A percentile compares a stretch with the other conserved stretches of the same genome.
Conservation (phyloP, 2,797 vertebrate species). For the Hyperoplus immaculatus region DNA sequence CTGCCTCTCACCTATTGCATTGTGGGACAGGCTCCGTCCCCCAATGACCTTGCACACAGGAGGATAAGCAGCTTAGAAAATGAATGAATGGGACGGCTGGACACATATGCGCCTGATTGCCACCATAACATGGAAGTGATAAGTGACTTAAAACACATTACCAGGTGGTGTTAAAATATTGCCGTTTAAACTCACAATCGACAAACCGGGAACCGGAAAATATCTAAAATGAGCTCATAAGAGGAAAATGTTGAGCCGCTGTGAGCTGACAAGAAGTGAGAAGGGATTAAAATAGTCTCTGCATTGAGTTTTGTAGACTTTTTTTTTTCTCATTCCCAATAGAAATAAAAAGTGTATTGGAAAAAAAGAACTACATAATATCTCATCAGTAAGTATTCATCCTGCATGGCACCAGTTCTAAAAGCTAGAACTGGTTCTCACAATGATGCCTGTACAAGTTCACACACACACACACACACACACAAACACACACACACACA, state of each 20-base stretch:
- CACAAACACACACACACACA: no score
- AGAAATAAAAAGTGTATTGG: no score
- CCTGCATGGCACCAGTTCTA: slow-evolving; percentile 22
- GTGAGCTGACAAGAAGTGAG: slow-evolving; percentile 41
- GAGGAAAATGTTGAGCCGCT: neutral
- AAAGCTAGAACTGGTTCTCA: no score
- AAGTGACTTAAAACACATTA: slow-evolving; percentile 22
- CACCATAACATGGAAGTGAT: slow-evolving; percentile 1
- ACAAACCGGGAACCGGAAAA: slow-evolving; percentile 4
- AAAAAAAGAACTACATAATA: slow-evolving; percentile 38
- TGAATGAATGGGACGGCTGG: slow-evolving; percentile 11
- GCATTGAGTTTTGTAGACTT: neutral
- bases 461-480: no score
- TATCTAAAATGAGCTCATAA: slow-evolving; percentile 32
- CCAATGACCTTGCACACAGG: neutral
- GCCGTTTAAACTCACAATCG: neutral
- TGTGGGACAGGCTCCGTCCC: slow-evolving; percentile 22
- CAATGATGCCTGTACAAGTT: no score
- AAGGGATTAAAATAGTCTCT: slow-evolving; percentile 3
- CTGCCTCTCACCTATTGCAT: slow-evolving; percentile 25
- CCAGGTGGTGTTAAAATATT: neutral
- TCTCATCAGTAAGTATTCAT: slow-evolving; percentile 64
- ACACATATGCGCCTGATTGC: slow-evolving; percentile 28
- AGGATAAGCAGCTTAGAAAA: slow-evolving; percentile 36
- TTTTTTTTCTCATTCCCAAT: no score